These are phyloP conservation scores for Peribatodes rhomboidaria DNA, from an alignment of 2,888 invertebrate species.

Conservation along the genomic window DNA sequence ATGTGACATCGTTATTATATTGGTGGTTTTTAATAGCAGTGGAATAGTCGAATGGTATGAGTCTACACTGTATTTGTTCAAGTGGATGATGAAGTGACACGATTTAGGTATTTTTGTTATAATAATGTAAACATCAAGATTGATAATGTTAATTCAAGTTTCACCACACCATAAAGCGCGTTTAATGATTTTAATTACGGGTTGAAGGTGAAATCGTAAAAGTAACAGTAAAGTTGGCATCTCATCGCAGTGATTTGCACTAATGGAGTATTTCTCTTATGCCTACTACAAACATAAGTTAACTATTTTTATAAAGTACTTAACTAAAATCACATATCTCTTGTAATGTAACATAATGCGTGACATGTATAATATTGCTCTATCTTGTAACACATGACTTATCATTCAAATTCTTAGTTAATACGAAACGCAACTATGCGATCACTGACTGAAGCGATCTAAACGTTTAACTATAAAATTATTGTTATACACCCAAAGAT, in stretches of 20 bases:
- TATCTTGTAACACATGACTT: slow-evolving; percentile 44
- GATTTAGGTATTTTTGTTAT: slow-evolving; percentile 48
- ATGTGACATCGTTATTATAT: slow-evolving; percentile 50
- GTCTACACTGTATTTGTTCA: slow-evolving; percentile 68
- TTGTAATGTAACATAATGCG: slow-evolving; percentile 10
- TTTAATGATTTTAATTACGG: slow-evolving; percentile 37
- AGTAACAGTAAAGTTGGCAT: slow-evolving; percentile 22
- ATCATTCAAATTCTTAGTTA: slow-evolving; percentile 38
- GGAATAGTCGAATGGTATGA: slow-evolving; percentile 61
- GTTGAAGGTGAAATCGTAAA: slow-evolving; percentile 35
- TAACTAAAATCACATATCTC: slow-evolving; percentile 18
- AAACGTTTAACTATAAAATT: neutral
- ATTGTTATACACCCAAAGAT: no score
- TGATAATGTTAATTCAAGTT: slow-evolving; percentile 30
- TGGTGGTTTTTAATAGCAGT: slow-evolving; percentile 43
- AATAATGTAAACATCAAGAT: slow-evolving; percentile 25
- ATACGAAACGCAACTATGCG: slow-evolving; percentile 23
- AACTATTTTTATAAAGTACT: neutral
- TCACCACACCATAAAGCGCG: slow-evolving; percentile 29
- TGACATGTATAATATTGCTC: slow-evolving; percentile 37
- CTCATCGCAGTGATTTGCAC: slow-evolving; percentile 21
- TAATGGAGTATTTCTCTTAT: slow-evolving; percentile 15
- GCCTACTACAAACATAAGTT: neutral
- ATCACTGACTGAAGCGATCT: slow-evolving; percentile 10
- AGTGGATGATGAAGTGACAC: slow-evolving; percentile 58